phyloP scores from a whole-genome alignment of 2,797 vertebrate genomes.

The Thalassophryne amazonica region DNA sequence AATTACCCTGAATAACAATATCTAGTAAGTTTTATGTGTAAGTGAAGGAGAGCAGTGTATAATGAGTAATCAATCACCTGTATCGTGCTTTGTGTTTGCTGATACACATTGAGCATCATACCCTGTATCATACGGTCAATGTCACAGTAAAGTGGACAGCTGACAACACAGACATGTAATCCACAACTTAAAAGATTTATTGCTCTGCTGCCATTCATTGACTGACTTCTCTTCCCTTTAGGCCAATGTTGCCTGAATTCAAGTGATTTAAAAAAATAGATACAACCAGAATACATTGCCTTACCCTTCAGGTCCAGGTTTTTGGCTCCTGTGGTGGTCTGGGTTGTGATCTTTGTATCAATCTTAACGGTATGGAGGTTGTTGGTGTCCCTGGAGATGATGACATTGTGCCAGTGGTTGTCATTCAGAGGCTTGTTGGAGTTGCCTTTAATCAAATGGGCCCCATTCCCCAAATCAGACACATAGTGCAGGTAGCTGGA shows the following conservation, averaged over 20 bases:
- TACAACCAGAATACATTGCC: slow-evolving; percentile 3
- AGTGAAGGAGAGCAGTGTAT: background rate
- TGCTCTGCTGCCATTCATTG: slow-evolving; percentile 4
- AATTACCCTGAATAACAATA: background rate
- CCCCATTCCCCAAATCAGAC: slow-evolving; percentile 95
- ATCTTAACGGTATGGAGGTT: slow-evolving; percentile 97
- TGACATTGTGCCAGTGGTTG: slow-evolving; percentile 98
- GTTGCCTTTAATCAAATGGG: slow-evolving; percentile 96
- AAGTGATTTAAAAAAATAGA: background rate
- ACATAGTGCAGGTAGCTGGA: slow-evolving; percentile 94
- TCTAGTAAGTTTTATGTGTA: background rate
- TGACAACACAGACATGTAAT: too few species aligned
- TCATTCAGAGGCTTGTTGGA: slow-evolving; percentile 97
- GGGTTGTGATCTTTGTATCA: slow-evolving; percentile 93
- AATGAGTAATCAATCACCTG: too few species aligned
- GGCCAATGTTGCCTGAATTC: slow-evolving; percentile 14
- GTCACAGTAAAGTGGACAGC: too few species aligned
- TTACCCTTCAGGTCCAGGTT: slow-evolving; percentile 95
- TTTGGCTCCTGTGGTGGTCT: slow-evolving; percentile 92
- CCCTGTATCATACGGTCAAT: too few species aligned
- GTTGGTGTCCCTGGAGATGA: slow-evolving; percentile 95
- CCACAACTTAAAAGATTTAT: background rate
- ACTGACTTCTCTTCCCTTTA: slow-evolving; percentile 3
- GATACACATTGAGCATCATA: too few species aligned
- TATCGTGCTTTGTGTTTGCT: too few species aligned